A percentile compares a stretch with the other conserved stretches of the same genome.
Evolutionary conservation across 2,113 vertebrate species (phyloP).

Genomic region (Austrofundulus limnaeus): DNA sequence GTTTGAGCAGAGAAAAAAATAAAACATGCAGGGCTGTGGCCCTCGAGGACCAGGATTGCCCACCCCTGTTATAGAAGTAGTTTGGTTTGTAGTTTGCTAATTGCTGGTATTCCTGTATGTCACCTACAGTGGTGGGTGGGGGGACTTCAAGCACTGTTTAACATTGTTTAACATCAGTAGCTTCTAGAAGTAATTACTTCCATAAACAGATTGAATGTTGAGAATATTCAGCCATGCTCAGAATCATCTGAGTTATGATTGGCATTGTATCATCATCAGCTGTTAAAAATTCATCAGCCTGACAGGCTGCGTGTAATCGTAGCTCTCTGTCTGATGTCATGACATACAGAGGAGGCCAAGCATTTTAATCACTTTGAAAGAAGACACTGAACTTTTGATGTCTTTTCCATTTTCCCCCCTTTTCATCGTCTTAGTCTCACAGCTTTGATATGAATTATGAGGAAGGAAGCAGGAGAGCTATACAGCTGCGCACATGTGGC

Average conservation of each 20-base stretch:
- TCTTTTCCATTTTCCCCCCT: slow-evolving; percentile 51
- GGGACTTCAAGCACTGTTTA: too few species aligned
- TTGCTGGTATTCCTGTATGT: too few species aligned
- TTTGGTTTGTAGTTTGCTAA: too few species aligned
- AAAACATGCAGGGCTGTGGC: too few species aligned
- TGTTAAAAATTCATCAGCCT: slow-evolving; percentile 51
- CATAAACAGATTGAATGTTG: not conserved
- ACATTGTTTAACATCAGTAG: too few species aligned
- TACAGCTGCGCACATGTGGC: slow-evolving; percentile 25
- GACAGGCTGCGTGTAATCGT: slow-evolving; percentile 41
- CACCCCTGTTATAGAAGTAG: too few species aligned
- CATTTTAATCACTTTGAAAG: slow-evolving; percentile 54
- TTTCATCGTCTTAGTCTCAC: slow-evolving; percentile 33
- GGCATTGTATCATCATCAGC: slow-evolving; percentile 45
- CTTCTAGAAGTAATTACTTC: too few species aligned
- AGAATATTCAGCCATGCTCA: not conserved
- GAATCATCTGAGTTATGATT: not conserved
- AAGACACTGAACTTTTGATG: slow-evolving; percentile 39
- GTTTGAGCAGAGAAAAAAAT: too few species aligned
- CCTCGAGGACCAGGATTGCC: too few species aligned
- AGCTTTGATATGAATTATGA: slow-evolving; percentile 37
- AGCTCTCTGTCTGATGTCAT: slow-evolving; percentile 46
- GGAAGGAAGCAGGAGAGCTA: slow-evolving; percentile 7
- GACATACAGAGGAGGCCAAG: slow-evolving; percentile 20
- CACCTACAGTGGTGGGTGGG: too few species aligned